Percentiles rank a stretch among this genome's conserved stretches.
phyloP scores from a whole-genome alignment of 2,797 vertebrate genomes.

The Paedocypris micromegethes region DNA sequence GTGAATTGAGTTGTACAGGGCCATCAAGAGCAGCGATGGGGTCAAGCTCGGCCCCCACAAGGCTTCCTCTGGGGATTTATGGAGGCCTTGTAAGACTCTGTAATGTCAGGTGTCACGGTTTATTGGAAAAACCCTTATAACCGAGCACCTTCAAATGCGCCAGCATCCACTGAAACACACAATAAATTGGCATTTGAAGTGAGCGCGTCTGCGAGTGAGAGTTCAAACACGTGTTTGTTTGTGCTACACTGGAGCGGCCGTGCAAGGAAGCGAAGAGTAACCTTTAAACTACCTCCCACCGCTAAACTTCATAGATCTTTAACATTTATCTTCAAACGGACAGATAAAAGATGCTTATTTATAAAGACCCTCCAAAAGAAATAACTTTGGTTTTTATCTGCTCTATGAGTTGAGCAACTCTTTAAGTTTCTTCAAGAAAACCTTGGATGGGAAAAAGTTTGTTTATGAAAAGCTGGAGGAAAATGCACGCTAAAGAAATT shows the following conservation, averaged over 20 bases:
- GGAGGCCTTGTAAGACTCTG: constrained; percentile 46
- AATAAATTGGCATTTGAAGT: constrained; percentile 36
- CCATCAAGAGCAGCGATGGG: constrained; percentile 40
- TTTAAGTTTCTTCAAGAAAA: too few relatives aligned
- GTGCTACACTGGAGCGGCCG: constrained; percentile 9
- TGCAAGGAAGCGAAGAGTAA: background rate
- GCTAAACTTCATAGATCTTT: background rate
- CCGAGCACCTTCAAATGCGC: constrained; percentile 33
- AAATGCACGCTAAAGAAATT: background rate
- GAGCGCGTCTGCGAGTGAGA: background rate
- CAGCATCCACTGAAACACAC: constrained; percentile 33
- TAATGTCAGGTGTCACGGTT: constrained; percentile 67
- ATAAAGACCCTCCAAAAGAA: too few relatives aligned
- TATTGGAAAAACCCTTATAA: constrained; percentile 58
- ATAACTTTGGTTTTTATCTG: too few relatives aligned
- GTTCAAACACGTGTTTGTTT: constrained; percentile 17
- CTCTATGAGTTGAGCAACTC: too few relatives aligned
- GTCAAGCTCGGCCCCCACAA: constrained; percentile 15
- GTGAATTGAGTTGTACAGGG: constrained; percentile 22
- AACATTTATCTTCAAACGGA: background rate
- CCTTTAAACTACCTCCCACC: background rate
- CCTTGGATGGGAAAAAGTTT: too few relatives aligned
- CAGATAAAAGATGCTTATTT: too few relatives aligned
- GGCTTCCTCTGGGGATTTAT: constrained; percentile 37
- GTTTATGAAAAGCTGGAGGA: too few relatives aligned